These are phyloP conservation scores for Mixornis gularis DNA, from an alignment of 2,113 vertebrate genomes.

Conservation along the genomic window DNA sequence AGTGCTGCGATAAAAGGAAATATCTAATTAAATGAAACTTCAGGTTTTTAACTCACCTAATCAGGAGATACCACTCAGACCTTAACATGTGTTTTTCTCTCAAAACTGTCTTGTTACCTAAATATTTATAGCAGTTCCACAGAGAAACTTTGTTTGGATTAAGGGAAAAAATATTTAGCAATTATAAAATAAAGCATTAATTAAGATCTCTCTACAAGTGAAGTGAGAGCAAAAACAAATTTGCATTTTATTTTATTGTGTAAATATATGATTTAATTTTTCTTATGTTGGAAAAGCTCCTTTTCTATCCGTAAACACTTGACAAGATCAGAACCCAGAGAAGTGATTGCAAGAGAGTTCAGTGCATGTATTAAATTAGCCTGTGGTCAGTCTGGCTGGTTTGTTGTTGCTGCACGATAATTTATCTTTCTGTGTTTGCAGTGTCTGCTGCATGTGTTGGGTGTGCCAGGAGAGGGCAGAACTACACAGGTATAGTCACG, in stretches of 20 bases:
- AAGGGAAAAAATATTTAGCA: neutral
- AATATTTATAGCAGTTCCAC: neutral
- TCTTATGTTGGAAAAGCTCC: neutral
- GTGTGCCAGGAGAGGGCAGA: conserved; percentile 53
- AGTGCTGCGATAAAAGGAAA: neutral
- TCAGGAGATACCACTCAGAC: neutral
- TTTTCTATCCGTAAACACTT: neutral
- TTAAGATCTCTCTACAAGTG: neutral
- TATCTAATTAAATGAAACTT: neutral
- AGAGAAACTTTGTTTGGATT: neutral
- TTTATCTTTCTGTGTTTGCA: fast-evolving
- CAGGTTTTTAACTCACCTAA: neutral
- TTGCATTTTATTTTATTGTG: neutral
- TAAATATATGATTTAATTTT: fast-evolving
- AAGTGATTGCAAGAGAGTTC: neutral
- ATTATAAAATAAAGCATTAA: neutral
- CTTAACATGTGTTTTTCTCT: neutral
- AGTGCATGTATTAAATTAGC: too few relatives aligned
- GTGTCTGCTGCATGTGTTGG: neutral
- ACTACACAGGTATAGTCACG: neutral
- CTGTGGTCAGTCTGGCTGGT: neutral
- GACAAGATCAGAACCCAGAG: neutral
- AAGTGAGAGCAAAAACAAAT: neutral
- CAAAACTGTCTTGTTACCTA: neutral
- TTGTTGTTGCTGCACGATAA: neutral